A percentile compares a stretch with the other conserved stretches of the same genome.
Conservation (phyloP, 2,888 invertebrate genomes). For the Lasioglossum leucozonium region DNA sequence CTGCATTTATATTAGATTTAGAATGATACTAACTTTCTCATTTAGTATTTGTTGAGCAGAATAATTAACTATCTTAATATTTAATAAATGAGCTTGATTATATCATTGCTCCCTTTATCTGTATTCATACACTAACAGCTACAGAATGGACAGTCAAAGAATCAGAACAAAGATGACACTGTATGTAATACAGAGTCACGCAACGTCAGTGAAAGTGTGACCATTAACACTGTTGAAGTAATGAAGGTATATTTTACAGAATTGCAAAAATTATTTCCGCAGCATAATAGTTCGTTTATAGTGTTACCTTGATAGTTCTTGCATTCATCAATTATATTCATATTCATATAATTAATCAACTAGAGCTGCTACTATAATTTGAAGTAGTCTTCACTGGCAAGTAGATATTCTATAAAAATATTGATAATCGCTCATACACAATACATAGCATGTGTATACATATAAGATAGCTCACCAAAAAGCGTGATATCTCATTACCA, state of each 20-base stretch:
- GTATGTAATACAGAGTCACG: constrained; percentile 68
- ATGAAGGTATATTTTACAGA: constrained; percentile 70
- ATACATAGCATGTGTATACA: neutral
- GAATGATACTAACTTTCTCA: constrained; percentile 35
- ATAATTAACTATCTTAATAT: constrained; percentile 42
- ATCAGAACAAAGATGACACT: constrained; percentile 74
- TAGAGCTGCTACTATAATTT: constrained; percentile 35
- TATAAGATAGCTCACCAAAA: neutral
- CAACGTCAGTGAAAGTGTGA: constrained; percentile 72
- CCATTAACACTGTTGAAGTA: constrained; percentile 74
- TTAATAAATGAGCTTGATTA: constrained; percentile 46
- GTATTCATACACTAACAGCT: constrained; percentile 72
- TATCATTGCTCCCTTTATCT: constrained; percentile 54
- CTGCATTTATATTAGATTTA: constrained; percentile 27
- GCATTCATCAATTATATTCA: constrained; percentile 33
- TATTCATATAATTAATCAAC: constrained; percentile 18
- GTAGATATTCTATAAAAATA: constrained; percentile 7
- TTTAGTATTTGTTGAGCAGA: constrained; percentile 40
- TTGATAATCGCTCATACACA: neutral
- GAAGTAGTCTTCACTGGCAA: constrained; percentile 22
- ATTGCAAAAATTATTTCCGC: constrained; percentile 44
- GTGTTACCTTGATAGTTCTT: constrained; percentile 41
- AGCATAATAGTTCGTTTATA: constrained; percentile 44
- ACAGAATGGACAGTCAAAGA: constrained; percentile 78
- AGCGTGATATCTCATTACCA: neutral